Conservation (phyloP, 2,888 invertebrate species). For the Busseola fusca region DNA sequence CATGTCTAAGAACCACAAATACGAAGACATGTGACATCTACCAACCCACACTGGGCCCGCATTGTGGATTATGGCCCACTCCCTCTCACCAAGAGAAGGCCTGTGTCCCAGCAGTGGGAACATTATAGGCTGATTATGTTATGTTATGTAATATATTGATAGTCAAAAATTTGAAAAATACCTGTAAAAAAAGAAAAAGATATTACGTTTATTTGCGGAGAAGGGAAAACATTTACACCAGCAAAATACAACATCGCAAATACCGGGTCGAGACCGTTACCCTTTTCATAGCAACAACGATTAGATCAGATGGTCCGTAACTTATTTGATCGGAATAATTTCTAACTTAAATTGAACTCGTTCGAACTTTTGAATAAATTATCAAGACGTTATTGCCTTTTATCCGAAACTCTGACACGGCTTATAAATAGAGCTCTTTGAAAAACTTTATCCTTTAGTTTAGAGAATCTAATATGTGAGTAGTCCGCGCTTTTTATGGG, state of each 20-base stretch:
- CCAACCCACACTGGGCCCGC: too few species aligned
- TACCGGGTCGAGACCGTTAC: slow-evolving; percentile 23
- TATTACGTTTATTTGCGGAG: too few species aligned
- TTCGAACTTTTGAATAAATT: slow-evolving; percentile 57
- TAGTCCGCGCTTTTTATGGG: slow-evolving; percentile 2
- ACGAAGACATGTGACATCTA: too few species aligned
- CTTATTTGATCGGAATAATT: slow-evolving; percentile 59
- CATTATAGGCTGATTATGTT: too few species aligned
- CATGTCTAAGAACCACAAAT: too few species aligned
- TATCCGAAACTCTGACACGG: slow-evolving; percentile 26
- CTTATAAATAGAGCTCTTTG: slow-evolving; percentile 43
- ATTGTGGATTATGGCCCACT: too few species aligned
- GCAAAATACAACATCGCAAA: slow-evolving; percentile 2
- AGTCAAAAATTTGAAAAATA: background rate
- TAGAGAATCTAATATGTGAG: slow-evolving; percentile 8
- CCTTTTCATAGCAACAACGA: slow-evolving; percentile 46
- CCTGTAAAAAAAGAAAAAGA: background rate
- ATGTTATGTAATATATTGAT: background rate
- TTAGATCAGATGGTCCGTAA: slow-evolving; percentile 47
- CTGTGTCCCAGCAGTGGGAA: too few species aligned
- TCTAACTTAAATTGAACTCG: slow-evolving; percentile 57
- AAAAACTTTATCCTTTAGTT: slow-evolving; percentile 23
- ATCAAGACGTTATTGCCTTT: slow-evolving; percentile 47
- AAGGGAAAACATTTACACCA: background rate
- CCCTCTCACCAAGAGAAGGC: too few species aligned